phyloP scores from a whole-genome alignment of 2,797 vertebrate genomes.

The Otolemur crassicaudatus region DNA sequence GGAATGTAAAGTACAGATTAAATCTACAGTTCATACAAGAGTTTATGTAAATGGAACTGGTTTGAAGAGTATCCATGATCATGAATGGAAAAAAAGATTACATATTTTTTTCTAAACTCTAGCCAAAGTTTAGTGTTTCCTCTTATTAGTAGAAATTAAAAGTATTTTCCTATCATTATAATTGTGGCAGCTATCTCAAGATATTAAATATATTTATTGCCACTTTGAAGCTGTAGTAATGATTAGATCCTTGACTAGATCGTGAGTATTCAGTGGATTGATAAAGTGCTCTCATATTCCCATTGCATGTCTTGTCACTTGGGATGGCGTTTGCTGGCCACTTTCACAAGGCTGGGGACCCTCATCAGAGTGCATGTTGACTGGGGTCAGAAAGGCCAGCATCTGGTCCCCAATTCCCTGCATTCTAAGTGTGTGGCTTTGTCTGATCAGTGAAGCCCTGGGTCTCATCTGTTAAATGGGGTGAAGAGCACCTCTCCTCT shows the following conservation, averaged over 20 bases:
- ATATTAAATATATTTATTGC: background rate
- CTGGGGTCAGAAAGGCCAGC: background rate
- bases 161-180: background rate
- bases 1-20: background rate
- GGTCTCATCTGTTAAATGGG: background rate
- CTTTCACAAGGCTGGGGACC: background rate
- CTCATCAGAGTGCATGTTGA: background rate
- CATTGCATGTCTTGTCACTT: background rate
- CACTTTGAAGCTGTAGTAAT: background rate
- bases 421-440: background rate
- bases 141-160: background rate
- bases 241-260: background rate
- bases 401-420: background rate
- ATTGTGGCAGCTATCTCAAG: background rate
- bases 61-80: too few relatives aligned
- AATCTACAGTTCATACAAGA: background rate
- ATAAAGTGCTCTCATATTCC: background rate
- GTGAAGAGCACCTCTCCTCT: background rate
- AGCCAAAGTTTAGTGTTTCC: background rate
- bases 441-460: background rate
- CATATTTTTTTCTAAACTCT: background rate
- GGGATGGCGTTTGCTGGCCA: too few relatives aligned
- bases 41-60: background rate
- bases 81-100: background rate
- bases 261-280: background rate